Conservation (phyloP, 2,113 vertebrate species). For the Callopanchax toddi region DNA sequence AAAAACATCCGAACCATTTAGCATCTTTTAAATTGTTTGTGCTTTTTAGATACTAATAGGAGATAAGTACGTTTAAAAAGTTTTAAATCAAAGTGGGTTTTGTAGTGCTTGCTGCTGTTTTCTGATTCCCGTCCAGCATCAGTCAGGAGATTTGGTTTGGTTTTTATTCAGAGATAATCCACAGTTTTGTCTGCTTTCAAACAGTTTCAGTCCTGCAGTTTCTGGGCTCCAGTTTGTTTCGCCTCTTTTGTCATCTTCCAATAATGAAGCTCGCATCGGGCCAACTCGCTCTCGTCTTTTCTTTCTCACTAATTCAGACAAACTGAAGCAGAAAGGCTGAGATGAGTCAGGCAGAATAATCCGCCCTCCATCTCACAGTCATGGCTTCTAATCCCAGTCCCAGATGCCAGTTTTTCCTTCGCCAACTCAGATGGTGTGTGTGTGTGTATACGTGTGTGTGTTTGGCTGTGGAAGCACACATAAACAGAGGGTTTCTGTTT, state of each 20-base stretch:
- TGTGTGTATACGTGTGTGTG: not conserved
- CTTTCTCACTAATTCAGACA: slow-evolving; percentile 35
- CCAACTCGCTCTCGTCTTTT: not conserved
- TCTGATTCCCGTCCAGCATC: no score
- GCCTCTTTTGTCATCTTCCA: slow-evolving; percentile 11
- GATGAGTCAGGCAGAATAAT: slow-evolving; percentile 48
- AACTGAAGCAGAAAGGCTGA: slow-evolving; percentile 17
- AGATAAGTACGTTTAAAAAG: no score
- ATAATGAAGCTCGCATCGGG: not conserved
- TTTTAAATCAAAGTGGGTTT: no score
- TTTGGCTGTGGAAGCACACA: not conserved
- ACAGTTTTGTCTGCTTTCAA: not conserved
- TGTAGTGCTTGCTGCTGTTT: no score
- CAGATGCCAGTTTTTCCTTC: slow-evolving; percentile 27
- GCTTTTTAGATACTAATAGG: no score
- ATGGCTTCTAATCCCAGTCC: slow-evolving; percentile 55
- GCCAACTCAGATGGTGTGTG: slow-evolving; percentile 14
- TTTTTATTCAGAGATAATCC: no score
- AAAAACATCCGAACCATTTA: no score
- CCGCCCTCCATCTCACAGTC: slow-evolving; percentile 58
- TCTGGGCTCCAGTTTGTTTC: not conserved
- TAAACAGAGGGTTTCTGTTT: slow-evolving; percentile 25
- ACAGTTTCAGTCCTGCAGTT: not conserved
- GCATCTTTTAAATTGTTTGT: no score
- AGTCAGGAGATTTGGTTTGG: no score